Evolutionary conservation across 1,140 invertebrate species (phyloP).

Genomic region (Halotydeus destructor): DNA sequence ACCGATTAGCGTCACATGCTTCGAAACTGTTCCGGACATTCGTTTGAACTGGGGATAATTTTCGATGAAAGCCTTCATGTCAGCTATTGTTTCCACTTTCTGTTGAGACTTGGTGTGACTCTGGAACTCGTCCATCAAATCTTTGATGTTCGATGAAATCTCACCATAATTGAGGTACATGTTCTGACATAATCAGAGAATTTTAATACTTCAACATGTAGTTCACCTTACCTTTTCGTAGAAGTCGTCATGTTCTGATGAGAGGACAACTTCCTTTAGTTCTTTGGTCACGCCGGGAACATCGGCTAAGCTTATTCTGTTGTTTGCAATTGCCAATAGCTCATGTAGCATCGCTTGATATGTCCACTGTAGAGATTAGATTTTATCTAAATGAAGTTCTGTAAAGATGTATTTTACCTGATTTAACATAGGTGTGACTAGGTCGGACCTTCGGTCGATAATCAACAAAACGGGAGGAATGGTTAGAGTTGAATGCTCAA

Average conservation of each 20-base stretch:
- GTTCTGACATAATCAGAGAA: slow-evolving; percentile 37
- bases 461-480: slow-evolving; percentile 56
- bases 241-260: slow-evolving; percentile 90
- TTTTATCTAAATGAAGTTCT: neutral
- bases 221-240: slow-evolving; percentile 50
- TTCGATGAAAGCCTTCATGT: slow-evolving; percentile 98
- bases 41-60: slow-evolving; percentile 97
- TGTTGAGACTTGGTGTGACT: slow-evolving; percentile 84
- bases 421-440: slow-evolving; percentile 86
- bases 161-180: slow-evolving; percentile 93
- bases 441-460: slow-evolving; percentile 74
- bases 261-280: slow-evolving; percentile 74
- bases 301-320: slow-evolving; percentile 68
- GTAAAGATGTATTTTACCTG: slow-evolving; percentile 30
- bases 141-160: slow-evolving; percentile 90
- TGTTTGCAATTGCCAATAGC: slow-evolving; percentile 78
- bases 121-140: slow-evolving; percentile 93
- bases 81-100: slow-evolving; percentile 90
- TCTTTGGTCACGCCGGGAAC: slow-evolving; percentile 53
- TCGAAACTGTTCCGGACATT: slow-evolving; percentile 92
- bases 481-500: slow-evolving; percentile 25
- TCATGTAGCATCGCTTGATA: slow-evolving; percentile 99
- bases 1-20: slow-evolving; percentile 87
- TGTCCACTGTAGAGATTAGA: slow-evolving; percentile 52
- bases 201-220: neutral